Percentiles rank a stretch among this genome's conserved stretches.
Evolutionary conservation across 2,888 invertebrate species (phyloP).

Genomic region (Ganaspis brasiliensis): DNA sequence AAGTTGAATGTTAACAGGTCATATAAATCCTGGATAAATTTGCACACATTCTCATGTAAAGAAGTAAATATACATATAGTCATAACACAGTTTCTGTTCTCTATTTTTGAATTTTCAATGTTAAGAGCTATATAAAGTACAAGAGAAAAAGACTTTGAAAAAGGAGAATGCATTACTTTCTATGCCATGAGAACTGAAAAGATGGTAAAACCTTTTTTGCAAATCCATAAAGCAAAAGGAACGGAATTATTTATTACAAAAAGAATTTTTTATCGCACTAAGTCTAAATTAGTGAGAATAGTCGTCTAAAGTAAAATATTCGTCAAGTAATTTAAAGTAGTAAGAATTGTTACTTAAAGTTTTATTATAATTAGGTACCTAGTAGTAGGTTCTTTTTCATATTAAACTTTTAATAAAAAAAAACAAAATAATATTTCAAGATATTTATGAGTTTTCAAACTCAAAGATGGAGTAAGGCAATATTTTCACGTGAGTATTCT

Average conservation of each 20-base stretch:
- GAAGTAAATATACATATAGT: slow-evolving; percentile 7
- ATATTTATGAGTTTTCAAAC: no score
- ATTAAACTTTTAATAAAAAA: no score
- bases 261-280: no score
- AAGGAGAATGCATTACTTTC: not conserved
- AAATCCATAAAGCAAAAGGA: not conserved
- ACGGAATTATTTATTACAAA: not conserved
- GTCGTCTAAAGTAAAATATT: no score
- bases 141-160: slow-evolving; percentile 15
- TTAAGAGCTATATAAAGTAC: slow-evolving; percentile 17
- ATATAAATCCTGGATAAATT: slow-evolving; percentile 23
- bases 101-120: slow-evolving; percentile 27
- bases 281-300: no score
- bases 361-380: no score
- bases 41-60: slow-evolving; percentile 22
- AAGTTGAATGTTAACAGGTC: not conserved
- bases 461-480: no score
- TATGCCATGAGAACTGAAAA: not conserved
- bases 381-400: no score
- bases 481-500: not conserved
- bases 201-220: not conserved
- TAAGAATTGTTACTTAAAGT: no score
- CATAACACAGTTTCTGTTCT: not conserved
- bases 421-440: no score
- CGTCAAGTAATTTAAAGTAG: no score